A percentile compares a stretch with the other conserved stretches of the same genome.
Evolutionary conservation across 1,140 invertebrate genomes (phyloP).

Genomic region (Holotrichia oblita): DNA sequence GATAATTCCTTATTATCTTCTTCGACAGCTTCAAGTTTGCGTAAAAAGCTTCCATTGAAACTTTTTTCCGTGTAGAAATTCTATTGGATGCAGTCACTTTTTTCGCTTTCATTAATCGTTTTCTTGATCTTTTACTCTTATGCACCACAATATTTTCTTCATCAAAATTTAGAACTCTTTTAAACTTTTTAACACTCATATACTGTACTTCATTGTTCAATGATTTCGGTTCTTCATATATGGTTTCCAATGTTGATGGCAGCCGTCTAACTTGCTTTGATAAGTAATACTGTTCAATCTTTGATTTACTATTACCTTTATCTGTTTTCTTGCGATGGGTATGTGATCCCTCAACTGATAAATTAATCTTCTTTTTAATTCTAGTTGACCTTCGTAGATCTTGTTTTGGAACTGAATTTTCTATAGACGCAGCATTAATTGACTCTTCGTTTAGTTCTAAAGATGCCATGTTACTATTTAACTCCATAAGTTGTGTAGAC

Average conservation of each 20-base stretch:
- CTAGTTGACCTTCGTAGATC: not conserved
- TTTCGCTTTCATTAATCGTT: slow-evolving; percentile 39
- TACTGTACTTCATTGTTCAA: slow-evolving; percentile 26
- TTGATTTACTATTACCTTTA: not conserved
- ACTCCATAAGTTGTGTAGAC: not conserved
- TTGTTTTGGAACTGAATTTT: not conserved
- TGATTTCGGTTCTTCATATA: slow-evolving; percentile 41
- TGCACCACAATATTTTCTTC: not conserved
- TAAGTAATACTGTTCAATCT: slow-evolving; percentile 41
- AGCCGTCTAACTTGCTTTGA: slow-evolving; percentile 35
- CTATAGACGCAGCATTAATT: not conserved
- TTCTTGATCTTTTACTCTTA: slow-evolving; percentile 27
- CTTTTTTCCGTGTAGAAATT: slow-evolving; percentile 22
- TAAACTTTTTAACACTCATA: slow-evolving; percentile 41
- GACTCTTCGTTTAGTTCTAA: not conserved
- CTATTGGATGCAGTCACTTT: slow-evolving; percentile 21
- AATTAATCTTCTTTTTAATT: not conserved
- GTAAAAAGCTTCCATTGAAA: slow-evolving; percentile 35
- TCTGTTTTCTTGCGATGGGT: not conserved
- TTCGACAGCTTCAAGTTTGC: slow-evolving; percentile 27
- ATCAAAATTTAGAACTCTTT: slow-evolving; percentile 32
- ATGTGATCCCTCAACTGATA: not conserved
- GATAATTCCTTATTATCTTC: not conserved
- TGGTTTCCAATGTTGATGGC: slow-evolving; percentile 41
- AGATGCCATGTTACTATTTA: not conserved